phyloP scores from a whole-genome alignment of 2,888 invertebrate genomes.

The Eupeodes luniger region DNA sequence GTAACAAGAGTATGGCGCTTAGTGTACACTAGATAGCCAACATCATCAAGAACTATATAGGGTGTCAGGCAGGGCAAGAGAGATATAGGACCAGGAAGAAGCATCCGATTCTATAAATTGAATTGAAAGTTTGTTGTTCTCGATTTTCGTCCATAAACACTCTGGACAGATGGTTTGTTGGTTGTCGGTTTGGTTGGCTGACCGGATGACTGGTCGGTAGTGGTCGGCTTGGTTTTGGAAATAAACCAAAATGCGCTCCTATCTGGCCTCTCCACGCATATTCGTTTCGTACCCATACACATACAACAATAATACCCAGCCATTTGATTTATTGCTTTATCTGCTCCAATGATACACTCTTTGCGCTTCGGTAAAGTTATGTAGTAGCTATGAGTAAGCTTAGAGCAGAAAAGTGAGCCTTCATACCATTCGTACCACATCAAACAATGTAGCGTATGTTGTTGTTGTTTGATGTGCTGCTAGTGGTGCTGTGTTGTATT shows the following conservation, averaged over 20 bases:
- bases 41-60: neutral
- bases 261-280: conserved; percentile 6
- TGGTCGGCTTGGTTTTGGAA: conserved; percentile 52
- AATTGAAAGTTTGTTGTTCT: conserved; percentile 58
- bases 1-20: neutral
- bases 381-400: neutral
- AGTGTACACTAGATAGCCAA: too few relatives aligned
- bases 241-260: conserved; percentile 56
- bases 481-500: neutral
- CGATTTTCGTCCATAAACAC: conserved; percentile 60
- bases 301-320: neutral
- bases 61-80: neutral
- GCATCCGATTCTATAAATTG: neutral
- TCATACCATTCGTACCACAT: conserved; percentile 6
- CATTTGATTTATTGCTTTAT: conserved; percentile 70
- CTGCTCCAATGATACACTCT: conserved; percentile 56
- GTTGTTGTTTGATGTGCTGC: too few relatives aligned
- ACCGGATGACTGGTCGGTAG: conserved; percentile 62
- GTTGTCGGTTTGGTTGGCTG: conserved; percentile 53
- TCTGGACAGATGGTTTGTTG: conserved; percentile 56
- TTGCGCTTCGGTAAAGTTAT: conserved; percentile 36
- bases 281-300: too few relatives aligned
- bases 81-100: neutral
- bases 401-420: neutral
- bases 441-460: conserved; percentile 20